Evolutionary conservation across 2,797 vertebrate species (phyloP).

Genomic region (Pangasius mekongensis): DNA sequence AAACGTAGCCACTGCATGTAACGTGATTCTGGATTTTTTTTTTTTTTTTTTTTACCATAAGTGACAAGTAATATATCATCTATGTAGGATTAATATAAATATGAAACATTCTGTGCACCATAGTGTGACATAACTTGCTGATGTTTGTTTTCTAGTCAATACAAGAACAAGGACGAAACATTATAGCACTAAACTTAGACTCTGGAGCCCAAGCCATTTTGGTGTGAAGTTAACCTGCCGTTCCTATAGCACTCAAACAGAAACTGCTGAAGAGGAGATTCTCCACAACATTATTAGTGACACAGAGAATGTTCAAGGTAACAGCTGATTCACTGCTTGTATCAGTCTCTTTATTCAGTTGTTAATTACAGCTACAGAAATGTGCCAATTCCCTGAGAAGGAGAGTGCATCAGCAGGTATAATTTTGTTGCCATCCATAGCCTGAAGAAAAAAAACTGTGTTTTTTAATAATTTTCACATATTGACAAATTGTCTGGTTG

Average conservation of each 20-base stretch:
- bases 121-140: neutral
- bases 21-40: neutral
- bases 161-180: conserved; percentile 41
- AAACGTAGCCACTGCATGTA: neutral
- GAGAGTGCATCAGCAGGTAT: neutral
- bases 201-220: conserved; percentile 59
- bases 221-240: conserved; percentile 51
- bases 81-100: neutral
- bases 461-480: neutral
- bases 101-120: neutral
- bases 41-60: neutral
- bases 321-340: neutral
- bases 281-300: conserved; percentile 85
- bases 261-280: conserved; percentile 81
- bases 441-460: neutral
- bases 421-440: neutral
- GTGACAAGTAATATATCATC: neutral
- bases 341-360: neutral
- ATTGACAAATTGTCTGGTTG: neutral
- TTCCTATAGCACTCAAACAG: conserved; percentile 79
- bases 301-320: conserved; percentile 88
- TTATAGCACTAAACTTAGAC: conserved; percentile 34
- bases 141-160: conserved; percentile 39
- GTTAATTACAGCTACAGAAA: neutral
- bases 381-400: neutral